Evolutionary conservation across 2,888 invertebrate species (phyloP), one percentile per base, ranked within the genome.

Genomic region (Microplitis manilae): DNA sequence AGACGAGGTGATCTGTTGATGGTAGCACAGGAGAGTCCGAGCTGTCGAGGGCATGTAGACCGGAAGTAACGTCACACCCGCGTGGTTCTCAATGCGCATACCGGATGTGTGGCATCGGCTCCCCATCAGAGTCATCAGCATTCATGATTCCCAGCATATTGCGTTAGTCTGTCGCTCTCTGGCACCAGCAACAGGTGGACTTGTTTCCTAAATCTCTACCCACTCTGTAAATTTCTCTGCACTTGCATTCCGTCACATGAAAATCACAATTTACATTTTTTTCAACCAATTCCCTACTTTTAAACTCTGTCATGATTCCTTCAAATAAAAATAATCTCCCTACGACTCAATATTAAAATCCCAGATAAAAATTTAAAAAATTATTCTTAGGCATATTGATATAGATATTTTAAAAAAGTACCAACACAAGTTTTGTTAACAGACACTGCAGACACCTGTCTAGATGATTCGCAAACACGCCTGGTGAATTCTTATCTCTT

Each of bases 91-190:
- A 90, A 90, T 90, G 89, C 90, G 90, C 90, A 90, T 90, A 90
- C 90, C 90, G 90, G 90, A 90, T 89, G 90, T 87, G 88, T 88
- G 89, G 89, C 90, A 90, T 90, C 90, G 90, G 89, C 90, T 90
- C 90, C 89, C 90, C 89, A 89, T 89, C 88, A 86, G 71, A 80
- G 76, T 88, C 88, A 88, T 89, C 88, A 87, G 86, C 88, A 86
- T 87, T 88, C 87, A 88, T 87, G 84, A 87, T 87, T 85, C 85
- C 84, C 83, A 85, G 84, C 85, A 86, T 86, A 86, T 86, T 85
- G 82, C 86, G 77, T 81, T 78, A 78, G 72, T 75, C 50, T 64
- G 67, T 73, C 50, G 40, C 50, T 59, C 59, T 65, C n/a, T 65
- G 20, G 41, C 50, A 68, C 68, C 71, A 70, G 69, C 77, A 77